phyloP scores from a whole-genome alignment of 1,140 invertebrate species.

The Drosophila ohnishii region DNA sequence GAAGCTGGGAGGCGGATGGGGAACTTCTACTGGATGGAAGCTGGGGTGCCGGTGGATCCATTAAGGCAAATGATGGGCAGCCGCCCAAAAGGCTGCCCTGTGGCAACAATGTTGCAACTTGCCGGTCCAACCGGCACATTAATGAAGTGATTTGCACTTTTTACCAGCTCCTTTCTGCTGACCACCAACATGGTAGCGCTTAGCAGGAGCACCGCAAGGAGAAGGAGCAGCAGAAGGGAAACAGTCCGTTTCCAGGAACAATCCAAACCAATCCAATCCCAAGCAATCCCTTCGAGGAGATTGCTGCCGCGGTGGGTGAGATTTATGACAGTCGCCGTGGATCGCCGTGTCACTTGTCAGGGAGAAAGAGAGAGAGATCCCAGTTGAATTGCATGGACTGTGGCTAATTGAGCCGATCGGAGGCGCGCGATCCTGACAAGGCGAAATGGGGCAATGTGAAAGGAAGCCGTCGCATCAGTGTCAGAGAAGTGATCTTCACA shows the following conservation, averaged over 20 bases:
- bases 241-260: conserved; percentile 58
- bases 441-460: conserved; percentile 15
- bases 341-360: conserved; percentile 71
- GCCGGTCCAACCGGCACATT: conserved; percentile 48
- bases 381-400: conserved; percentile 17
- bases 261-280: conserved; percentile 59
- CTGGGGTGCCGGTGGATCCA: conserved; percentile 54
- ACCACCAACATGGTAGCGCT: conserved; percentile 50
- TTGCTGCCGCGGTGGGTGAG: conserved; percentile 57
- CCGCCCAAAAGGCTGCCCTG: conserved; percentile 53
- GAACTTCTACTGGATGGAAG: conserved; percentile 24
- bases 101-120: conserved; percentile 62
- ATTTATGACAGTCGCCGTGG: conserved; percentile 74
- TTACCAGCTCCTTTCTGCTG: conserved; percentile 62
- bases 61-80: conserved; percentile 75
- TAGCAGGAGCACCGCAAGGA: background rate
- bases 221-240: conserved; percentile 5
- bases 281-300: conserved; percentile 5
- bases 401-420: conserved; percentile 59
- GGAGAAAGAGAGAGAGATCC: background rate
- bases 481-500: conserved; percentile 7
- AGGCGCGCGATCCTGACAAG: conserved; percentile 41
- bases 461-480: conserved; percentile 20
- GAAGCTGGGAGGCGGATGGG: conserved; percentile 3
- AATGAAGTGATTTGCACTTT: conserved; percentile 80